These are phyloP conservation scores for Loxodonta africana DNA, from an alignment of 2,113 vertebrate species.

Conservation along the genomic window DNA sequence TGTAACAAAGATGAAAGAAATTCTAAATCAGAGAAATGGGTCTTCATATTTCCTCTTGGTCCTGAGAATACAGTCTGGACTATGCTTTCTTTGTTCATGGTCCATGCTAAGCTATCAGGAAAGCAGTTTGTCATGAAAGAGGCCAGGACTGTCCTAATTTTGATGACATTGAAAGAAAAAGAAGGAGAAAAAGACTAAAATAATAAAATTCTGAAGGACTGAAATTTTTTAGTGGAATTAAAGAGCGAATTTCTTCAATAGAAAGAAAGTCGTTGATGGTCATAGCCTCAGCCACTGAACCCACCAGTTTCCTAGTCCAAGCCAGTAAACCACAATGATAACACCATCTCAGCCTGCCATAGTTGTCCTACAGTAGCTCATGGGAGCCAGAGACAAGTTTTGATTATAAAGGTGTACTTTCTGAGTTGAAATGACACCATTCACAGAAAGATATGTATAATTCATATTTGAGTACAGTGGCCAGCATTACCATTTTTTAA, in stretches of 20 bases:
- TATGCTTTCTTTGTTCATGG: neutral
- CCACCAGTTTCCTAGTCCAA: no score
- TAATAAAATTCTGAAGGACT: neutral
- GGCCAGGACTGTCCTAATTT: neutral
- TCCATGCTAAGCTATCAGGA: neutral
- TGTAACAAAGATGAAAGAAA: neutral
- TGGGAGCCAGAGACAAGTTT: neutral
- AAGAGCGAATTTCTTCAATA: neutral
- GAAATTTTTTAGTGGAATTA: neutral
- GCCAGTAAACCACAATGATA: neutral
- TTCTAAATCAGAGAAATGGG: neutral
- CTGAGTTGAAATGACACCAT: neutral
- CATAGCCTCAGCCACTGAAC: neutral
- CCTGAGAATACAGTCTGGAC: neutral
- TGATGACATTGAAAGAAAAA: neutral
- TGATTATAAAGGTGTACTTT: neutral
- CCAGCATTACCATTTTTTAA: neutral
- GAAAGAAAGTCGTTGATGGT: neutral
- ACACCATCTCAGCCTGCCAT: fast-evolving
- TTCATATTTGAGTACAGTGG: neutral
- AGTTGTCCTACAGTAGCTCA: neutral
- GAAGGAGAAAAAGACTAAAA: neutral
- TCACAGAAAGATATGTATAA: neutral
- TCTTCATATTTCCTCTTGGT: neutral
- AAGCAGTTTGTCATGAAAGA: neutral